Base-by-base conservation (phyloP, 35 echinoderm and acorn worm species). In the Chiridota heheva region DNA sequence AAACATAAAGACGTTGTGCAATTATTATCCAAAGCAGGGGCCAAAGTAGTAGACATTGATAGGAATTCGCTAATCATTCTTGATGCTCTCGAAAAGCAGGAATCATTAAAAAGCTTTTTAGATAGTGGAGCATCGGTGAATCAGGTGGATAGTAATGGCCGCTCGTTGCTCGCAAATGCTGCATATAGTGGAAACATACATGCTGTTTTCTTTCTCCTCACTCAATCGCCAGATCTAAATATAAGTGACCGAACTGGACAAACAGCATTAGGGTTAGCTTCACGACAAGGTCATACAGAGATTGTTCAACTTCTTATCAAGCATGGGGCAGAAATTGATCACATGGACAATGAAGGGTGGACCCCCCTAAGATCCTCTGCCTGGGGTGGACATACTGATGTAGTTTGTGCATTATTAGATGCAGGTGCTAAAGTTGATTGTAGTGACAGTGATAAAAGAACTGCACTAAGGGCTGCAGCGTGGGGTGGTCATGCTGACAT, bases 401-500 rank as follows among this genome's bases (percentile, higher is more conserved):
- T 97, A 1, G 94, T 97, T 18, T 64, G 69, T 72, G 81, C 94
- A 7, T 72, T 97, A 38, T 80, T 97, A 28, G 75, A 44, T 61
- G 85, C 84, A 37, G 94, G 94, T 56, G 94, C 94, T 22, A 87
- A 91, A 57, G 94, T 97, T 3, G 94, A 97, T 61, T 88, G 88
- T 39, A 87, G 88, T 72, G 94, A 97, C 62, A 83, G 61, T 20
- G 94, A 97, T 59, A 91, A 97, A 42, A 55, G 94, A 20, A 97
- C 94, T 15, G 94, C 94, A 37, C 45, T 97, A 35, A 41, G 94
- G 76, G 94, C 94, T 45, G 94, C 94, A 62, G 94, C 94, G 4
- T 97, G 94, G 94, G 94, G 94, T 66, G 94, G 94, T 27, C 94
- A 97, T 81, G 78, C 79, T 73, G 94, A 97, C 69, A 97, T 97